Evolutionary conservation across 2,113 vertebrate genomes (phyloP).

Genomic region (Muscicapa adusta): DNA sequence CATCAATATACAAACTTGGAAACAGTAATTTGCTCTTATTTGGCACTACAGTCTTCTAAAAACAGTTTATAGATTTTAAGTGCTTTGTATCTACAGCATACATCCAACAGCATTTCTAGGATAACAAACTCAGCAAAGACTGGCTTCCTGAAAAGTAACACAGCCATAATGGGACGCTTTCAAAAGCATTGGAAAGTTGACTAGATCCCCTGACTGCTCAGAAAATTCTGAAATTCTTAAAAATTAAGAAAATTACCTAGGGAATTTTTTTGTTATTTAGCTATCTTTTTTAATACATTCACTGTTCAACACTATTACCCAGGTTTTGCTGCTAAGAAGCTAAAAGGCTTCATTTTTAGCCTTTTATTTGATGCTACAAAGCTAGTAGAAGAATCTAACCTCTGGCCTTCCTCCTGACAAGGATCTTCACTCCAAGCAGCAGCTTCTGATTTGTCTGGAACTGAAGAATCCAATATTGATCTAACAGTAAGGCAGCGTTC

Average conservation of each 20-base stretch:
- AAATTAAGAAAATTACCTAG: neutral
- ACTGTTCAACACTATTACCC: neutral
- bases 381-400: constrained; percentile 53
- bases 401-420: constrained; percentile 34
- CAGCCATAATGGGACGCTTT: neutral
- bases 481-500: constrained; percentile 84
- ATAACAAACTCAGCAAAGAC: neutral
- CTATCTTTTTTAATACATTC: neutral
- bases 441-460: constrained; percentile 66
- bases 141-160: neutral
- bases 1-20: neutral
- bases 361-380: neutral
- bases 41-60: neutral
- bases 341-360: neutral
- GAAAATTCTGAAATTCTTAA: neutral
- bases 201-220: neutral
- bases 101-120: neutral
- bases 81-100: neutral
- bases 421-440: constrained; percentile 37
- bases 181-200: neutral
- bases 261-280: neutral
- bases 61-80: neutral
- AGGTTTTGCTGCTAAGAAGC: neutral
- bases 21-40: neutral
- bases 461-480: constrained; percentile 81